Evolutionary conservation across 2,113 vertebrate species (phyloP).

Genomic region (Ellobius talpinus): DNA sequence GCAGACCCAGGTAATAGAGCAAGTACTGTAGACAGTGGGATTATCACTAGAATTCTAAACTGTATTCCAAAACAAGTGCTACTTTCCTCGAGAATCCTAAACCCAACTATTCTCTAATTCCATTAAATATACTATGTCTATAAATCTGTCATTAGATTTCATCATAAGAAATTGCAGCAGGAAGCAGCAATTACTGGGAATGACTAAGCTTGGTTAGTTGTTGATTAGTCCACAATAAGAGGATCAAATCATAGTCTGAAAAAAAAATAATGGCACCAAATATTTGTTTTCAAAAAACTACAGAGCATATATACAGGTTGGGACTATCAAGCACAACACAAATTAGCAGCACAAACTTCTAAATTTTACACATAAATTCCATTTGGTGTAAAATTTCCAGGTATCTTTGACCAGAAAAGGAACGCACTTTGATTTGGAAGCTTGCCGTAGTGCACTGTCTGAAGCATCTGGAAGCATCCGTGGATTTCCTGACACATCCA

Average conservation of each 20-base stretch:
- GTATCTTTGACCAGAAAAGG: slow-evolving; percentile 70
- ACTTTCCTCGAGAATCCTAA: slow-evolving; percentile 49
- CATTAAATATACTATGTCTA: background rate
- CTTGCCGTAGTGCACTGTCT: slow-evolving; percentile 31
- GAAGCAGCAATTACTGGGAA: slow-evolving; percentile 61
- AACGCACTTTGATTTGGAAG: slow-evolving; percentile 72
- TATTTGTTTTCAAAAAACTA: background rate
- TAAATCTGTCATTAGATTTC: slow-evolving; percentile 42
- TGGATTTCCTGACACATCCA: slow-evolving; percentile 79
- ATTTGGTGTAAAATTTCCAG: background rate
- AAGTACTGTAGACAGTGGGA: background rate
- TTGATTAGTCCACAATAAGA: slow-evolving; percentile 47
- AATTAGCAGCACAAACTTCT: background rate
- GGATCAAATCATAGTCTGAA: slow-evolving; percentile 23
- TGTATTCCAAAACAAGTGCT: slow-evolving; percentile 14
- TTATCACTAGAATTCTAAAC: slow-evolving; percentile 19
- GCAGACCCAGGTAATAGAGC: background rate
- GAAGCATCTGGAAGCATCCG: slow-evolving; percentile 74
- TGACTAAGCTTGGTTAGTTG: slow-evolving; percentile 16
- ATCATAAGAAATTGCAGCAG: slow-evolving; percentile 70
- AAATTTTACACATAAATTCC: background rate
- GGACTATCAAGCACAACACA: background rate
- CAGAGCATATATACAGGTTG: background rate
- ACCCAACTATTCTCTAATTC: slow-evolving; percentile 53
- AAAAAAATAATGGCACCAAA: background rate